Percentiles rank a stretch among this genome's conserved stretches.
phyloP scores from a whole-genome alignment of 1,140 invertebrate genomes.

The Periplaneta americana region DNA sequence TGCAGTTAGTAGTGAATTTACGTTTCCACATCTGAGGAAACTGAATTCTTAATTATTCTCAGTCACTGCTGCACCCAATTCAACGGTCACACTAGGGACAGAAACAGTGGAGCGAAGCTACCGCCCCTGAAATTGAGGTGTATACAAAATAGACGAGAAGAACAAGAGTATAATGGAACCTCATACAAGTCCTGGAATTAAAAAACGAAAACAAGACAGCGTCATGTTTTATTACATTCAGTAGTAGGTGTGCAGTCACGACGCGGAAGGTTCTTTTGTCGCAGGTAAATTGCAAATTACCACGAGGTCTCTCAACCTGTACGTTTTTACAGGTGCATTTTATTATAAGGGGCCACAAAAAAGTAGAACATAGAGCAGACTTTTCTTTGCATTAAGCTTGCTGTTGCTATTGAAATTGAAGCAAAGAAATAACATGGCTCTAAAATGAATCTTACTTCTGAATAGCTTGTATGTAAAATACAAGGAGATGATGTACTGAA shows the following conservation, averaged over 20 bases:
- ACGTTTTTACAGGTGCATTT: neutral
- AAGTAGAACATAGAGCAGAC: neutral
- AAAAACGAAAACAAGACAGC: too few species aligned
- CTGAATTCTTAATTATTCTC: too few species aligned
- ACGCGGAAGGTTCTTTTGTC: neutral
- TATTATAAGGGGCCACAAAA: neutral
- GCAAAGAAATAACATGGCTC: neutral
- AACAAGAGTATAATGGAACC: neutral
- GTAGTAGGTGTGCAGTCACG: neutral
- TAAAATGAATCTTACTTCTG: neutral
- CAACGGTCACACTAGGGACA: too few species aligned
- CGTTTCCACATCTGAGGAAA: too few species aligned
- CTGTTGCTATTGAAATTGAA: neutral
- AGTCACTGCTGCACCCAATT: too few species aligned
- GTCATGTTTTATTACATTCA: neutral
- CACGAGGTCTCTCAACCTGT: neutral
- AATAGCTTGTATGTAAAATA: neutral
- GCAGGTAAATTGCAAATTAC: neutral
- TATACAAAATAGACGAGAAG: neutral
- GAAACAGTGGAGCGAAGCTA: too few species aligned
- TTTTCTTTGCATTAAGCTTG: neutral
- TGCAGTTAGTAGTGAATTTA: too few species aligned
- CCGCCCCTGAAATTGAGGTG: neutral
- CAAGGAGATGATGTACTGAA: neutral
- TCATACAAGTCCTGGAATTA: neutral